Conservation (phyloP, 2,888 invertebrate genomes). For the Sphaerophoria taeniata region DNA sequence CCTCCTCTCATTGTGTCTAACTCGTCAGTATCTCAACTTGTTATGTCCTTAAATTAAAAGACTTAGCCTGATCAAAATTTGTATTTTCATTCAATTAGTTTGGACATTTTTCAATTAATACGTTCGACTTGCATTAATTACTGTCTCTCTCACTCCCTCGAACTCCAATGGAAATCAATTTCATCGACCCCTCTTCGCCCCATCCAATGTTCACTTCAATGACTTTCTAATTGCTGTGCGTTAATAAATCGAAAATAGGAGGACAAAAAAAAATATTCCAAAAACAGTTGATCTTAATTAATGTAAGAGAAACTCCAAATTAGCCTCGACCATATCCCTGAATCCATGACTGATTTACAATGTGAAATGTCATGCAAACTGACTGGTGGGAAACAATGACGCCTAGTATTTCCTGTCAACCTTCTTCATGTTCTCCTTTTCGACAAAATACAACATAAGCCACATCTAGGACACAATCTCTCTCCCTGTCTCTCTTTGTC, state of each 20-base stretch:
- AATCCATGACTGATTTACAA: slow-evolving; percentile 48
- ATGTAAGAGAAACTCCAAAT: neutral
- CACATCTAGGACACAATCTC: neutral
- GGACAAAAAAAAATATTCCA: neutral
- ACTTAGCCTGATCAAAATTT: neutral
- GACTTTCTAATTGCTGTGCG: slow-evolving; percentile 35
- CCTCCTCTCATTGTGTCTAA: neutral
- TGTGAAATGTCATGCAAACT: no score
- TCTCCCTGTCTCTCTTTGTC: neutral
- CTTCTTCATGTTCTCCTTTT: no score
- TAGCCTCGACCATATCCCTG: slow-evolving; percentile 6
- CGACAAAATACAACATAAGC: no score
- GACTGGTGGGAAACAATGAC: no score
- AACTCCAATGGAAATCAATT: slow-evolving; percentile 18
- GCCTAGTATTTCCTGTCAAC: no score
- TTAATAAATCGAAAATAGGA: no score
- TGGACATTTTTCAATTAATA: slow-evolving; percentile 70
- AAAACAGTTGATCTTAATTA: slow-evolving; percentile 27
- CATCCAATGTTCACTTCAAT: slow-evolving; percentile 41
- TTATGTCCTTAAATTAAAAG: slow-evolving; percentile 43
- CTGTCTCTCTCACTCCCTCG: slow-evolving; percentile 2
- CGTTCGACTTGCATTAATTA: slow-evolving; percentile 59
- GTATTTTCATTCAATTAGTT: slow-evolving; percentile 63
- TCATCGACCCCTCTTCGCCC: neutral
- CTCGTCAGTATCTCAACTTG: slow-evolving; percentile 20